Evolutionary conservation across 2,888 invertebrate genomes (phyloP).

Genomic region (Perithous albicinctus): DNA sequence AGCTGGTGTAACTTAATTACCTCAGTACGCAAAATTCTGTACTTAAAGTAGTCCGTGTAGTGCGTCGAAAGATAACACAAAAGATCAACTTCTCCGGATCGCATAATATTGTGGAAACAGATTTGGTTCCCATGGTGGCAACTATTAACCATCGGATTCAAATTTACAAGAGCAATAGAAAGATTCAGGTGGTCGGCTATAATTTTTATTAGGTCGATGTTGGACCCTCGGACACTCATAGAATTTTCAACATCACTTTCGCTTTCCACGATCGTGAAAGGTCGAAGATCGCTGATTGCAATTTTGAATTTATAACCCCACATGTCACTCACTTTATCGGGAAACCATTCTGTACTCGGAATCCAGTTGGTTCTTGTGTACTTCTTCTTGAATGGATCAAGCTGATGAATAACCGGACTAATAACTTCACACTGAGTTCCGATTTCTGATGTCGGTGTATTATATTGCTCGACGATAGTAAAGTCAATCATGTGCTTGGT

Average conservation of each 20-base stretch:
- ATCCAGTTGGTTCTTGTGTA: conserved; percentile 48
- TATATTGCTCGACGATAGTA: conserved; percentile 61
- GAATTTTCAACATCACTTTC: too few relatives aligned
- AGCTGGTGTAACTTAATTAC: conserved; percentile 24
- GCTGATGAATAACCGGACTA: conserved; percentile 57
- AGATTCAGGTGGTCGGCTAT: conserved; percentile 66
- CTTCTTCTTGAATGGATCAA: conserved; percentile 67
- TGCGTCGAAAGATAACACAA: conserved; percentile 24
- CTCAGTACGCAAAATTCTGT: conserved; percentile 29
- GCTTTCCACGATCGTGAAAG: conserved; percentile 23
- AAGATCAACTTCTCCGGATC: conserved; percentile 52
- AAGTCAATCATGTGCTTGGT: conserved; percentile 54
- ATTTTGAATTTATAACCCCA: conserved; percentile 65
- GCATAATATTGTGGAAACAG: background rate
- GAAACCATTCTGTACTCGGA: conserved; percentile 56
- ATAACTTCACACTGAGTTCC: background rate
- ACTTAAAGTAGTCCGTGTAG: conserved; percentile 22
- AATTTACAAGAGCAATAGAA: too few relatives aligned
- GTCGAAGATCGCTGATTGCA: background rate
- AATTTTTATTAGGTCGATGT: conserved; percentile 15
- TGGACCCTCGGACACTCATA: conserved; percentile 8
- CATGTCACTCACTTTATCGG: conserved; percentile 67
- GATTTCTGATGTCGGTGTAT: background rate
- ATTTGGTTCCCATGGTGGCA: background rate
- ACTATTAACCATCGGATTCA: too few relatives aligned